phyloP scores from a whole-genome alignment of 2,797 vertebrate species.

The Harpagifer antarcticus region DNA sequence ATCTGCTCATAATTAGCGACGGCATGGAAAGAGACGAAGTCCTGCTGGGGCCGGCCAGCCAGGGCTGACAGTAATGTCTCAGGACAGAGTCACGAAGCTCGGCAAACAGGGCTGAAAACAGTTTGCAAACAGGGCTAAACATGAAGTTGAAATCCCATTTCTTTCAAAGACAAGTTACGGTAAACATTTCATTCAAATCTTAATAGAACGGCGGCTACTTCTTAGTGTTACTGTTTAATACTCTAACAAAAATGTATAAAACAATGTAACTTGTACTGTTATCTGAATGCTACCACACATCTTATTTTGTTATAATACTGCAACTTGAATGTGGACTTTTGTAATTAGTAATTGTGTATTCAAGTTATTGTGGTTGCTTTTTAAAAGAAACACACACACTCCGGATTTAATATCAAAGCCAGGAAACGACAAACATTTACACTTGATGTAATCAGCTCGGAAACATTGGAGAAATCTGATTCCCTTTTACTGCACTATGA shows the following conservation, averaged over 20 bases:
- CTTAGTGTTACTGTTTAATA: no score
- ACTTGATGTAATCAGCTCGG: neutral
- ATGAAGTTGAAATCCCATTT: neutral
- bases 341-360: neutral
- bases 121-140: neutral
- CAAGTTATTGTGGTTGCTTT: neutral
- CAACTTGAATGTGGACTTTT: no score
- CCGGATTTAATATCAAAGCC: no score
- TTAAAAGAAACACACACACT: neutral
- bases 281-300: no score
- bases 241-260: no score
- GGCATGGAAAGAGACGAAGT: constrained; percentile 73
- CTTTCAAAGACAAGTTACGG: neutral
- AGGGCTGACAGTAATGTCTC: constrained; percentile 52
- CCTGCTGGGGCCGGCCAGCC: constrained; percentile 80
- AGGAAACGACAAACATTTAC: neutral
- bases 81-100: constrained; percentile 39
- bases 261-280: no score
- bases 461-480: constrained; percentile 25
- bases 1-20: constrained; percentile 83
- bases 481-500: neutral
- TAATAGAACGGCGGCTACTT: neutral
- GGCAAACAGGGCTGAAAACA: neutral
- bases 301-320: no score
- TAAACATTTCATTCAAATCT: neutral